Percentiles rank a stretch among this genome's conserved stretches.
phyloP scores from a whole-genome alignment of 2,888 invertebrate species.

The Macrophya annulata region DNA sequence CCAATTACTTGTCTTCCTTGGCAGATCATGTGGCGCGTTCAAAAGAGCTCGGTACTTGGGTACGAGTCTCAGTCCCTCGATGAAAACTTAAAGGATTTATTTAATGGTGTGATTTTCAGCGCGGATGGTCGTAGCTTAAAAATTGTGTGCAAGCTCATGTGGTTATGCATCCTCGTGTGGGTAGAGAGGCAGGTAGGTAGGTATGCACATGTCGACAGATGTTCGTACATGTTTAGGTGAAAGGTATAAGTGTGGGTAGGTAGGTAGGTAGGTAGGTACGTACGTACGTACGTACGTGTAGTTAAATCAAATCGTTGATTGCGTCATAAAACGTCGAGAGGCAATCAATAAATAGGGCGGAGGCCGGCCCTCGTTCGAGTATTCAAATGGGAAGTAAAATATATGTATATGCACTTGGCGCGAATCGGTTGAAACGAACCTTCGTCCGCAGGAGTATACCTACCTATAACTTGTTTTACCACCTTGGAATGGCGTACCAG shows the following conservation, averaged over 20 bases:
- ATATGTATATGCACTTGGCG: conserved; percentile 43
- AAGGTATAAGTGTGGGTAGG: conserved; percentile 40
- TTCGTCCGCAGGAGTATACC: conserved; percentile 21
- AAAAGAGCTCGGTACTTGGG: background rate
- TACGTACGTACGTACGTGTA: conserved; percentile 34
- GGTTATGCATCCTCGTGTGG: background rate
- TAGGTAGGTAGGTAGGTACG: conserved; percentile 10
- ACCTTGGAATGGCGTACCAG: conserved; percentile 27
- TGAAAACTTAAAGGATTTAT: conserved; percentile 19
- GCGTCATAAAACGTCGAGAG: conserved; percentile 52
- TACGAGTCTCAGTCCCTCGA: background rate
- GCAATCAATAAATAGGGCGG: conserved; percentile 56
- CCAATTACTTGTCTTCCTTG: conserved; percentile 17
- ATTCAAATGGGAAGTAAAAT: conserved; percentile 53
- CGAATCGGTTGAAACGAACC: conserved; percentile 35
- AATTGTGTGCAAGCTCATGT: conserved; percentile 2
- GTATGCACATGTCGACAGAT: background rate
- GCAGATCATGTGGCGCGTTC: background rate
- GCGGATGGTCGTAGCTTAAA: background rate
- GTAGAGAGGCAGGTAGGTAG: background rate
- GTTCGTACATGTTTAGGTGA: background rate
- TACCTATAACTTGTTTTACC: conserved; percentile 50
- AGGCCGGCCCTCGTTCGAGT: conserved; percentile 44
- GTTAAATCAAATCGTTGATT: conserved; percentile 53
- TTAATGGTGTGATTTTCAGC: conserved; percentile 30